Percentiles rank a stretch among this genome's conserved stretches.
Conservation (phyloP, 2,797 vertebrate species). For the Mormyrops attenuatus region DNA sequence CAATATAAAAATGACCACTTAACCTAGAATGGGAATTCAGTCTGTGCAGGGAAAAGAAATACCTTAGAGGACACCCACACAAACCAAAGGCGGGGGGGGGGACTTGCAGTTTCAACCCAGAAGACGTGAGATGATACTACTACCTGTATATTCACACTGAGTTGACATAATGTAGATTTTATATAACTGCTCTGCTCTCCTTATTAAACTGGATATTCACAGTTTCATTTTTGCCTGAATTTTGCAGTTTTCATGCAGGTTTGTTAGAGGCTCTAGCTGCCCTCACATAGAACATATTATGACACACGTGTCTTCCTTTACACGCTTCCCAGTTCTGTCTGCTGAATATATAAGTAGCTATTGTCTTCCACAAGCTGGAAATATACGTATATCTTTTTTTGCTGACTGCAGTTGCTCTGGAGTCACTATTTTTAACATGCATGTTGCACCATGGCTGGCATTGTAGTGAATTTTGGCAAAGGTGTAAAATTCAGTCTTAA, state of each 20-base stretch:
- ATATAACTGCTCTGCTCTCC: background rate
- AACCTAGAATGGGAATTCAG: background rate
- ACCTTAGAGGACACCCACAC: background rate
- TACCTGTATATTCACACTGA: background rate
- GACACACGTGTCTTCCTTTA: background rate
- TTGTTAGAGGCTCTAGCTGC: background rate
- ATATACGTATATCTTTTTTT: background rate
- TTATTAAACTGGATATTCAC: background rate
- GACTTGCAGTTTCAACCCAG: background rate
- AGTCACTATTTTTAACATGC: background rate
- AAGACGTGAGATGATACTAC: background rate
- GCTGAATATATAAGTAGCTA: background rate
- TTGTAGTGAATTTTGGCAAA: background rate
- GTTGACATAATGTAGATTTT: background rate
- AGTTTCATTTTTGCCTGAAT: background rate
- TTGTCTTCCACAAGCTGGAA: background rate
- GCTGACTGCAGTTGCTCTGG: background rate
- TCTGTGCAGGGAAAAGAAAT: background rate
- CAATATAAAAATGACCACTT: background rate
- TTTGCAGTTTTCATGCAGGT: background rate
- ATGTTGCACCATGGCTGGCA: background rate
- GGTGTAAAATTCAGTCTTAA: background rate
- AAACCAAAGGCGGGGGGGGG: background rate
- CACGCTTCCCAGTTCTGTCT: background rate
- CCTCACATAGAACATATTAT: background rate